A percentile compares a stretch with the other conserved stretches of the same genome.
Conservation (phyloP, 2,113 vertebrate species). For the Chaetura pelagica region DNA sequence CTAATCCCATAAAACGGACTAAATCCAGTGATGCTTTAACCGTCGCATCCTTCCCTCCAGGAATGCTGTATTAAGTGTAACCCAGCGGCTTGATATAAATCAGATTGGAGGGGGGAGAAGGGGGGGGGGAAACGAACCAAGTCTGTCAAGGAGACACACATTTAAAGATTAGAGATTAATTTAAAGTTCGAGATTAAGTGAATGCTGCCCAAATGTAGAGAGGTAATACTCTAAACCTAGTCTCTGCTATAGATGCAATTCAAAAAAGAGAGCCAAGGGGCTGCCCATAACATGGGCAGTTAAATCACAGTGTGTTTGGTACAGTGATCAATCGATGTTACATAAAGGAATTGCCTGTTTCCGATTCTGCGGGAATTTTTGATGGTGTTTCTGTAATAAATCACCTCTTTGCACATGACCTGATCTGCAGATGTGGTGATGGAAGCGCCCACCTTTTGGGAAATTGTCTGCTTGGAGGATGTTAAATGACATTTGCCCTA, state of each 20-base stretch:
- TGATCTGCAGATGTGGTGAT: neutral
- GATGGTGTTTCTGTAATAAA: neutral
- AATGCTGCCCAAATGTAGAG: neutral
- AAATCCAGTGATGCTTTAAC: neutral
- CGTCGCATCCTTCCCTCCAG: neutral
- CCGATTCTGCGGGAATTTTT: conserved; percentile 2
- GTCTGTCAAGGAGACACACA: conserved; percentile 17
- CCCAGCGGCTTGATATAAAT: conserved; percentile 25
- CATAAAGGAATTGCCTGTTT: conserved; percentile 38
- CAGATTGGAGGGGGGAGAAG: neutral
- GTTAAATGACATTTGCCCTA: neutral
- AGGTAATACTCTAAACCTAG: neutral
- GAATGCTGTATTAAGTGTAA: neutral
- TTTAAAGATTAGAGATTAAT: neutral
- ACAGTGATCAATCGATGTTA: neutral
- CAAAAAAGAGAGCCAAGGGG: neutral
- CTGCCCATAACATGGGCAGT: neutral
- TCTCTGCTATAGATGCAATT: neutral
- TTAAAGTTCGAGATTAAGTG: conserved; percentile 44
- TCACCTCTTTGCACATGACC: neutral
- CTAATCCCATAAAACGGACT: neutral
- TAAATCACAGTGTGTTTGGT: neutral
- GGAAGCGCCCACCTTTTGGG: neutral
- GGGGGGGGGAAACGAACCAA: neutral
- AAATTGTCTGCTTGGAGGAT: neutral